Evolutionary conservation across 2,113 vertebrate genomes (phyloP).

Genomic region (Origma solitaria): DNA sequence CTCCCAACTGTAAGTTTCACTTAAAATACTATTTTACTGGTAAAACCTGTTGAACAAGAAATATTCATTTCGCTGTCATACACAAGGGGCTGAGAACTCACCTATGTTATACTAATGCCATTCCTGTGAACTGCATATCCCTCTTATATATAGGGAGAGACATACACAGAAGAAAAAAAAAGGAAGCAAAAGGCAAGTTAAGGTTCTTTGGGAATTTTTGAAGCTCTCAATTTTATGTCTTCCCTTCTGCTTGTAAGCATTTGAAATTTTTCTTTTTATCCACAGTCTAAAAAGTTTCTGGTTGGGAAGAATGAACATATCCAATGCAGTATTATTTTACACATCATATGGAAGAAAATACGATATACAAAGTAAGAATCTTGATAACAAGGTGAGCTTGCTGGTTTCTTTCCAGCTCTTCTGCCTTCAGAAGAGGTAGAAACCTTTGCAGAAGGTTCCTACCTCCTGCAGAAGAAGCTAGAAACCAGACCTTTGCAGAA

Average conservation of each 20-base stretch:
- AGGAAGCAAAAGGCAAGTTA: neutral
- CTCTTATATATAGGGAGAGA: neutral
- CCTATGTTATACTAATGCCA: neutral
- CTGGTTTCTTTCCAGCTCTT: neutral
- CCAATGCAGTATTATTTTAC: neutral
- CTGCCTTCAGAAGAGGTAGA: neutral
- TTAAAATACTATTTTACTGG: neutral
- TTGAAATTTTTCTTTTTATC: neutral
- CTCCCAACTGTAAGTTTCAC: neutral
- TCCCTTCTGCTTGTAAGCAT: neutral
- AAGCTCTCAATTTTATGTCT: neutral
- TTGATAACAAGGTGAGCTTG: neutral
- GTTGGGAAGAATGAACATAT: neutral
- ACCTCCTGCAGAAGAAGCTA: too few relatives aligned
- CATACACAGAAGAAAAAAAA: neutral
- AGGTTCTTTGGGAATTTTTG: neutral
- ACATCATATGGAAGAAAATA: neutral
- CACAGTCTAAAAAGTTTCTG: neutral
- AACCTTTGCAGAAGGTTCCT: too few relatives aligned
- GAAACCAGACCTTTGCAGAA: neutral
- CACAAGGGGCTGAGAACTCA: neutral
- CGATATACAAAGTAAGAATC: accelerated
- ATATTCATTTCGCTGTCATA: neutral
- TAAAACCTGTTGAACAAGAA: slow-evolving; percentile 2
- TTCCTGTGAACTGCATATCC: neutral